Base-by-base conservation (phyloP, 2,888 invertebrate species). In the Sphaeridia pumilis region DNA sequence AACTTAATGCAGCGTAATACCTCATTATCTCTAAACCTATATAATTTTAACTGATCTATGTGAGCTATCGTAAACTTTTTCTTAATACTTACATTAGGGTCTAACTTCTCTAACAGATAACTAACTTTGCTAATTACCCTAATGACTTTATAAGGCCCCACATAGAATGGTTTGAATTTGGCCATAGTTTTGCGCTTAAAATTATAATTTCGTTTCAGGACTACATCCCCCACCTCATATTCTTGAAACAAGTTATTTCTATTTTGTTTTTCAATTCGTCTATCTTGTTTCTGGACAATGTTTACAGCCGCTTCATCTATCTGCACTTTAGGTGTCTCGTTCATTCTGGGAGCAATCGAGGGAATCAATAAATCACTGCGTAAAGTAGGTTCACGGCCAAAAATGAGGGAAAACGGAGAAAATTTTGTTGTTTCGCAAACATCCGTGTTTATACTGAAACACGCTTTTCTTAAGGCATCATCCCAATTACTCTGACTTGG, bases 321-420 rank as follows among this genome's bases (percentile, higher is more conserved):
- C 5, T 17, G 5, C 7, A 17, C 17, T 17, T 5, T 7, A 5
- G 12, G 38, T 14, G 12, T 17, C 17, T 14, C 10, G 20, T 7
- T 20, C 17, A 20, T 5, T 14, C 5, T 48, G 49, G 14, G 25
- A 46, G 14, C 5, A 27, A 46, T 10, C n/a, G 28, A 17, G 20
- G 46, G 46, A n/a, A 46, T n/a, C 12, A 14, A 5, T 5, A 25
- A 10, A 17, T 46, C 46, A 14, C 7, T n/a, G 26, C 27, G 46
- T 12, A 46, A 22, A 3, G 17, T 27, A 27, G 46, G 46, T 12
- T 46, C 28, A 27, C 28, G 46, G 17, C 46, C 46, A 27, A 27
- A 46, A 28, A 46, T n/a, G 20, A 46, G 46, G 27, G 27, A 27
- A 25, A 26, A 28, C 5, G 46, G 46, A 2, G 46, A 46, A 28